These are phyloP conservation scores for Papilio gigon DNA, from an alignment of 2,888 invertebrate species.

Conservation along the genomic window DNA sequence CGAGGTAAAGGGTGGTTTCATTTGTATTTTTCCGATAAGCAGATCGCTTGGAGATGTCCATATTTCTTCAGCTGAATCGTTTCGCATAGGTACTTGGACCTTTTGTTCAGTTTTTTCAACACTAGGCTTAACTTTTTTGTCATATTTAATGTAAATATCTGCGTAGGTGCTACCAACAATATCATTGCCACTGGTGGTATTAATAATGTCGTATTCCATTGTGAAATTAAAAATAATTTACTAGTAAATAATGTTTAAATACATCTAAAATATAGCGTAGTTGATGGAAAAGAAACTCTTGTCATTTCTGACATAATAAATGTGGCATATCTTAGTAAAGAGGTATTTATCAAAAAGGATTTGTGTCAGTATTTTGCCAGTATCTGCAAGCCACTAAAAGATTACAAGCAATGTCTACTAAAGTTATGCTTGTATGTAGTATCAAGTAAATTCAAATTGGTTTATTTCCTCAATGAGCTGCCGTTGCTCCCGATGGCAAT, in stretches of 20 bases:
- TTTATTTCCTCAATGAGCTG: constrained; percentile 35
- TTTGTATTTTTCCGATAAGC: constrained; percentile 64
- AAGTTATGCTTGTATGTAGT: constrained; percentile 20
- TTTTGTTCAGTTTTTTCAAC: constrained; percentile 29
- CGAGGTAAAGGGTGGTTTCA: constrained; percentile 74
- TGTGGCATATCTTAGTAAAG: not conserved
- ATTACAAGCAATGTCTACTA: not conserved
- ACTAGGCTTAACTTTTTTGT: constrained; percentile 46
- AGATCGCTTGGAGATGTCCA: constrained; percentile 76
- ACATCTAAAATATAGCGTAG: not conserved
- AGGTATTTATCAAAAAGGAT: not conserved
- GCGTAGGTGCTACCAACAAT: constrained; percentile 67
- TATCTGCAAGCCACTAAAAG: too few species aligned
- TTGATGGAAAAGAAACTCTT: not conserved
- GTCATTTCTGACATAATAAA: not conserved
- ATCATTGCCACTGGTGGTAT: constrained; percentile 54
- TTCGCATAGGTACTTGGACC: constrained; percentile 26
- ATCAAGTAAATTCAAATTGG: constrained; percentile 28
- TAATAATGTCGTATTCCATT: constrained; percentile 57
- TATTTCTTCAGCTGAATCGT: constrained; percentile 22
- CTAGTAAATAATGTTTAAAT: constrained; percentile 19
- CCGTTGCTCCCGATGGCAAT: constrained; percentile 25
- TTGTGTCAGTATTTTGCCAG: not conserved
- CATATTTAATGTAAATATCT: constrained; percentile 66
- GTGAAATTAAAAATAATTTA: constrained; percentile 22